Conservation (phyloP, 2,113 vertebrate species). For the Amia ocellicauda region DNA sequence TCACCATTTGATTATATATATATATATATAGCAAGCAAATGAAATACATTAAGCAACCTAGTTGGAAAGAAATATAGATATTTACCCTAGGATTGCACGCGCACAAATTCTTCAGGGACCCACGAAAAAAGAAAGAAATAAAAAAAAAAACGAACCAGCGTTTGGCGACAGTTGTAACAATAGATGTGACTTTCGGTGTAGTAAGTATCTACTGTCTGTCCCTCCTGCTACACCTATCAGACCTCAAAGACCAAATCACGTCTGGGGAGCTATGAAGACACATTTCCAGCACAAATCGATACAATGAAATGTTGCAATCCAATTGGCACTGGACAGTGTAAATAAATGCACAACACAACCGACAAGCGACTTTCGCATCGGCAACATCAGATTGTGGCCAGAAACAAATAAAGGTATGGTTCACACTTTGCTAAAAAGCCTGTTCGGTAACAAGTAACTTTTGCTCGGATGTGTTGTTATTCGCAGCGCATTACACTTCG, state of each 20-base stretch:
- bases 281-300: background rate
- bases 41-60: too few relatives aligned
- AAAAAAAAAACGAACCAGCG: background rate
- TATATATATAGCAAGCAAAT: too few relatives aligned
- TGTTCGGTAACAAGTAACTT: background rate
- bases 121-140: too few relatives aligned
- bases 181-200: background rate
- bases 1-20: too few relatives aligned
- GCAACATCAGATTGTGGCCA: background rate
- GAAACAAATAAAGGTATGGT: background rate
- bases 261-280: background rate
- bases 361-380: background rate
- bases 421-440: background rate
- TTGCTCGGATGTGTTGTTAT: background rate
- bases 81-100: background rate
- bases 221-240: background rate
- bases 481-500: background rate
- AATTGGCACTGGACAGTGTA: background rate
- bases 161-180: conserved; percentile 5
- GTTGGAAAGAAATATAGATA: too few relatives aligned
- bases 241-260: background rate
- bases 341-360: background rate
- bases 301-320: background rate
- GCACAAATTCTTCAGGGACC: conserved; percentile 1
- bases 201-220: background rate